Percentiles rank a stretch among this genome's conserved stretches.
phyloP scores from a whole-genome alignment of 2,113 vertebrate genomes.

The Patagioenas fasciata region DNA sequence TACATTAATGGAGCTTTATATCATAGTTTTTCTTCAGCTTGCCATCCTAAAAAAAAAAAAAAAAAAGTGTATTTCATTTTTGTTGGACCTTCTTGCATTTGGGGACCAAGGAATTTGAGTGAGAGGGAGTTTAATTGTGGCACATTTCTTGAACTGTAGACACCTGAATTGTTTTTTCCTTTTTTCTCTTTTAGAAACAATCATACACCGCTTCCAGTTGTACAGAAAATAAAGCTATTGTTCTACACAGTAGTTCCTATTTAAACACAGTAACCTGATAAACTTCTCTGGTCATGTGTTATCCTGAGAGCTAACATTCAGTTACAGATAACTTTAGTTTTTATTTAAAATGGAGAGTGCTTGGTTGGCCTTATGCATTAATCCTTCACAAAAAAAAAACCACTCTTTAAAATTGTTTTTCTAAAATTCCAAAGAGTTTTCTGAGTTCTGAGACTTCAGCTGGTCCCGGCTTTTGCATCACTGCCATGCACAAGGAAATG shows the following conservation, averaged over 20 bases:
- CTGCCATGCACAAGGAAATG: not conserved
- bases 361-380: not conserved
- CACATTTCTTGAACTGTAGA: not conserved
- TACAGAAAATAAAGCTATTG: not conserved
- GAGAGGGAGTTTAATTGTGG: not conserved
- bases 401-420: not conserved
- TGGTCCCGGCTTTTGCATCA: not conserved
- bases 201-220: not conserved
- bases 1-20: not conserved
- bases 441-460: not conserved
- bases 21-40: not conserved
- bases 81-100: not conserved
- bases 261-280: not conserved
- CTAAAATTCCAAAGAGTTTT: not conserved
- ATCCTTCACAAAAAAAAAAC: not conserved
- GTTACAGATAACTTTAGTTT: not conserved
- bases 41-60: not conserved
- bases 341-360: not conserved
- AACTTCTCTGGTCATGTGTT: not conserved
- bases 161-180: not conserved
- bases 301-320: not conserved
- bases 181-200: not conserved
- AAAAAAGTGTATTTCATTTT: not conserved
- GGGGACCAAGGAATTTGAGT: not conserved
- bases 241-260: not conserved